Conservation (phyloP, 2,888 invertebrate species). For the Suillia variegata region DNA sequence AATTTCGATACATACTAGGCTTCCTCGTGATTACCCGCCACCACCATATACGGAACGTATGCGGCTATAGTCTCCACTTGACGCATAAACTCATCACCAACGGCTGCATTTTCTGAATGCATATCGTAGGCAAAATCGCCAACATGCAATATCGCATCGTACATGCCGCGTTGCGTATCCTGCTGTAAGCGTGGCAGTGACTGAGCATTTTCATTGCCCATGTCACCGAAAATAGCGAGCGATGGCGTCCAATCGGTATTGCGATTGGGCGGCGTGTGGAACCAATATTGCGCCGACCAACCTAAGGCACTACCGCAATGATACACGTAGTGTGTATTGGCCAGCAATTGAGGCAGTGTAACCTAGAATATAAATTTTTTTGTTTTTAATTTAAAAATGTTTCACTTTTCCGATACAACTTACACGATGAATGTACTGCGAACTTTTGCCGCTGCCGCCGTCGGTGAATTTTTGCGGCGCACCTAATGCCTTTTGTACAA, state of each 20-base stretch:
- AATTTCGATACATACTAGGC: slow-evolving; percentile 68
- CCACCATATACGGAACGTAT: slow-evolving; percentile 89
- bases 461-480: slow-evolving; percentile 75
- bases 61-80: slow-evolving; percentile 90
- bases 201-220: slow-evolving; percentile 89
- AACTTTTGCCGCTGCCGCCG: slow-evolving; percentile 69
- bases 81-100: slow-evolving; percentile 93
- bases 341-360: slow-evolving; percentile 66
- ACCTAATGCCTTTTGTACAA: slow-evolving; percentile 53
- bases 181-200: slow-evolving; percentile 83
- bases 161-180: slow-evolving; percentile 78
- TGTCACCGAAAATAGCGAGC: slow-evolving; percentile 89
- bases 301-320: slow-evolving; percentile 79
- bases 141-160: slow-evolving; percentile 88
- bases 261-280: slow-evolving; percentile 72
- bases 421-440: slow-evolving; percentile 81
- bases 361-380: too few relatives aligned
- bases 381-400: neutral
- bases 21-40: slow-evolving; percentile 91
- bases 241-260: slow-evolving; percentile 78
- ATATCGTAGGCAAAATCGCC: slow-evolving; percentile 97
- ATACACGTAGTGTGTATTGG: slow-evolving; percentile 74
- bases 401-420: too few relatives aligned
- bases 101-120: slow-evolving; percentile 77
- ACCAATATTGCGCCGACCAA: slow-evolving; percentile 82